Base-by-base conservation (phyloP, 2,888 invertebrate genomes). In the Pristionchus mayeri region DNA sequence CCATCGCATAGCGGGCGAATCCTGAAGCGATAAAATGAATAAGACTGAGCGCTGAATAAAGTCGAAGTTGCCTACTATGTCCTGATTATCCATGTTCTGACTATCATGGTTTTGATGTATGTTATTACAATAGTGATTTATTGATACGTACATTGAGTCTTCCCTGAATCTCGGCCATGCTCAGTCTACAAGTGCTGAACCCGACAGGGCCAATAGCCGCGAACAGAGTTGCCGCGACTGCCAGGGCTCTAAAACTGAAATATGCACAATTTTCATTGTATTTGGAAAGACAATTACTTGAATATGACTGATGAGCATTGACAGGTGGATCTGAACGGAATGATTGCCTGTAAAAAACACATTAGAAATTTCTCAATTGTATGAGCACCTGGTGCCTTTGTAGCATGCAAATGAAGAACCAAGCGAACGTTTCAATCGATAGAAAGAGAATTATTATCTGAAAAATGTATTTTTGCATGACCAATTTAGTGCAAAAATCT, bases 341-440 rank as follows among this genome's bases (percentile, higher is more conserved):
- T 0, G 0, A 71, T 40, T 0, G 71, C 71, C 37, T 71, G 11
- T 40, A 71, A 24, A 71, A 0, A 71, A 18, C n/a, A n/a, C n/a
- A n/a, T n/a, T n/a, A n/a, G n/a, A n/a, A n/a, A n/a, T n/a, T n/a
- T n/a, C n/a, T n/a, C n/a, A n/a, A n/a, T n/a, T n/a, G n/a, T n/a
- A n/a, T n/a, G n/a, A n/a, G 4, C 18, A 71, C 71, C 16, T 71
- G 71, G 18, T 71, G 71, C 37, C 71, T 40, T 16, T 71, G 71
- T 3, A 71, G 71, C 71, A 71, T 71, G 44, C 71, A 71, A n/a
- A 71, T 71, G 71, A 71, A 71, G 13, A 71, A 71, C 71, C 71
- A 71, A n/a, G 71, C 71, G 18, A 71, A 71, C 1, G 71, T 71
- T 16, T 71, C 71, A 7, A 24, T 71, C 3, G 71, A 2, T 0